Evolutionary conservation across 2,797 vertebrate species (phyloP).

Genomic region (Steatocranus sp.): DNA sequence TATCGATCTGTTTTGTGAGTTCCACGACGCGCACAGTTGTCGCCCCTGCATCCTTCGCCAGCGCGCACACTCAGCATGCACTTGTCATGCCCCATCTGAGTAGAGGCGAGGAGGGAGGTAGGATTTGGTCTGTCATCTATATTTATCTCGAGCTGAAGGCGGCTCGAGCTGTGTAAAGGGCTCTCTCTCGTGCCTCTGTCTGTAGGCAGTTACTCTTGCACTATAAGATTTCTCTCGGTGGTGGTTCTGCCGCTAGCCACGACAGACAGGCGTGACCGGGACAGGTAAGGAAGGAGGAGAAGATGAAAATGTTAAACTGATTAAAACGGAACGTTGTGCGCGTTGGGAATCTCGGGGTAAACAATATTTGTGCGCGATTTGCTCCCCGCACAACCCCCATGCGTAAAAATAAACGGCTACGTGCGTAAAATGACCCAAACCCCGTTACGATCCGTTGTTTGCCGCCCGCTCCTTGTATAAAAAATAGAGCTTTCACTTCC

Average conservation of each 20-base stretch:
- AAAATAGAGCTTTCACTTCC: conserved; percentile 18
- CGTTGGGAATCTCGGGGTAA: neutral
- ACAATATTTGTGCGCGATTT: no score
- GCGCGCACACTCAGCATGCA: conserved; percentile 34
- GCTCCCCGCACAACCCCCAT: neutral
- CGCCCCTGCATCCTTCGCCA: conserved; percentile 1
- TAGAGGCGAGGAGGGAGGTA: conserved; percentile 5
- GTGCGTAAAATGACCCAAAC: conserved; percentile 5
- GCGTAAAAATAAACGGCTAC: conserved; percentile 6
- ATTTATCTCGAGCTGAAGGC: conserved; percentile 51
- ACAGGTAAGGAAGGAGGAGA: conserved; percentile 18
- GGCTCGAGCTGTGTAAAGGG: neutral
- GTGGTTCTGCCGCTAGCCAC: neutral
- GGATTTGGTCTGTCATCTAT: conserved; percentile 44
- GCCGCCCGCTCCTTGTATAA: neutral
- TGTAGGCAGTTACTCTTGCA: neutral
- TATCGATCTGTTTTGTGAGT: neutral
- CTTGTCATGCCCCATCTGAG: conserved; percentile 34
- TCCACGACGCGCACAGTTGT: neutral
- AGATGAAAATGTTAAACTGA: neutral
- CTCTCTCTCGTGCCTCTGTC: neutral
- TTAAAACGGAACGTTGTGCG: neutral
- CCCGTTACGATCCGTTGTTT: neutral
- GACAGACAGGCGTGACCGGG: neutral
- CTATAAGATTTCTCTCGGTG: neutral